Conservation (phyloP, 2,113 vertebrate species). For the Sporophila hypoxantha region DNA sequence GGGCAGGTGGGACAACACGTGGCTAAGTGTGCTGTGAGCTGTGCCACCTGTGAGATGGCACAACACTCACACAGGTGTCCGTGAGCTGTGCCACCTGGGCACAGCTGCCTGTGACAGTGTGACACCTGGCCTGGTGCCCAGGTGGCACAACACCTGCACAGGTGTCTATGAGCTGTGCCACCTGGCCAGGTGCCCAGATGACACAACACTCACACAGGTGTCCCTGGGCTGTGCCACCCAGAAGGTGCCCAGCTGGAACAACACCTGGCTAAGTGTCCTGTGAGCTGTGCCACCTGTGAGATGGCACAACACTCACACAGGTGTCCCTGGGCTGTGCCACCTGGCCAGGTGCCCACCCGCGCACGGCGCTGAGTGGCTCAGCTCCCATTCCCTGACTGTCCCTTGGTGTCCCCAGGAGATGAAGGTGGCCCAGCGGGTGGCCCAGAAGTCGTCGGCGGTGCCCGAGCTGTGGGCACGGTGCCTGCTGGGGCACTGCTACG, state of each 20-base stretch:
- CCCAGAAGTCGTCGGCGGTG: slow-evolving; percentile 81
- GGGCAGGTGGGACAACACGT: not conserved
- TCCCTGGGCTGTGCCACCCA: not conserved
- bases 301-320: rapidly evolving
- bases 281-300: no score
- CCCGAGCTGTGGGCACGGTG: slow-evolving; percentile 92
- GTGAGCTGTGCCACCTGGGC: no score
- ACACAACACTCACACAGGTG: no score
- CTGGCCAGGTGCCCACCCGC: not conserved
- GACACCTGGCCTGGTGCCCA: not conserved
- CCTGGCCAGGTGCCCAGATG: no score
- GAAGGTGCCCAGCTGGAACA: no score
- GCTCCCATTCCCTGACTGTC: rapidly evolving
- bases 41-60: no score
- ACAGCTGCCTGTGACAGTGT: no score
- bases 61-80: no score
- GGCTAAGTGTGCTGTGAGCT: no score
- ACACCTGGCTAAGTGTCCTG: no score
- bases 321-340: not conserved
- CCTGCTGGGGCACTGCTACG: slow-evolving; percentile 90
- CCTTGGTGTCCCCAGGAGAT: slow-evolving; percentile 75
- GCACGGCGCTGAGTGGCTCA: not conserved
- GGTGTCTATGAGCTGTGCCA: no score
- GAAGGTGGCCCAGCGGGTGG: slow-evolving; percentile 85
- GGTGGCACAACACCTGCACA: no score